phyloP scores from a whole-genome alignment of 2,888 invertebrate genomes.

The Drosophila longiperda region DNA sequence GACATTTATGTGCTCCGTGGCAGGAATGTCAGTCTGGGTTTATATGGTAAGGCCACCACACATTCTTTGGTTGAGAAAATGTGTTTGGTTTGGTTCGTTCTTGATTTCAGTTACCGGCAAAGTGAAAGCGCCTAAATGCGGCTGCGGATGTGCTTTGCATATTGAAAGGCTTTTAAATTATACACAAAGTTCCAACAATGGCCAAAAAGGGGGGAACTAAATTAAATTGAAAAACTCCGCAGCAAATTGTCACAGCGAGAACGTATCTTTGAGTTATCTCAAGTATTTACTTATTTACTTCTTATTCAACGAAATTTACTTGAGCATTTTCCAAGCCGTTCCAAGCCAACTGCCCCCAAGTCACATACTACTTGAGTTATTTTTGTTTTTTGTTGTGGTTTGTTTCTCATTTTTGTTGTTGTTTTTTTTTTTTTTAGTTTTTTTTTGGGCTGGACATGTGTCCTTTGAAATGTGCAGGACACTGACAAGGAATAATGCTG shows the following conservation, averaged over 20 bases:
- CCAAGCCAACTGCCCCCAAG: constrained; percentile 29
- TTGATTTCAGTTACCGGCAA: constrained; percentile 42
- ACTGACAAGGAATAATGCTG: constrained; percentile 78
- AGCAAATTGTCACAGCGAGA: constrained; percentile 56
- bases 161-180: constrained; percentile 57
- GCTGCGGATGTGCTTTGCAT: constrained; percentile 73
- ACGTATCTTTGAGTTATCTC: constrained; percentile 52
- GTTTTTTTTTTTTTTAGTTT: constrained; percentile 6
- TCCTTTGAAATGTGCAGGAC: constrained; percentile 68
- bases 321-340: constrained; percentile 63
- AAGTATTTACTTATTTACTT: constrained; percentile 81
- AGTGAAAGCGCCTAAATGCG: constrained; percentile 58
- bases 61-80: constrained; percentile 38
- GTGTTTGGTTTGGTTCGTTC: constrained; percentile 37
- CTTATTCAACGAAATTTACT: constrained; percentile 72
- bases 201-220: constrained; percentile 12
- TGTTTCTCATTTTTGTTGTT: background rate
- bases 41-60: constrained; percentile 48
- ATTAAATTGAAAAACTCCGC: constrained; percentile 46
- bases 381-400: background rate
- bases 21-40: constrained; percentile 55
- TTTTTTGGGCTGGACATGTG: constrained; percentile 54
- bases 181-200: constrained; percentile 24
- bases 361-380: constrained; percentile 38
- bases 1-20: constrained; percentile 72